These are phyloP conservation scores for Halictus rubicundus DNA, from an alignment of 1,140 invertebrate genomes.

Conservation along the genomic window DNA sequence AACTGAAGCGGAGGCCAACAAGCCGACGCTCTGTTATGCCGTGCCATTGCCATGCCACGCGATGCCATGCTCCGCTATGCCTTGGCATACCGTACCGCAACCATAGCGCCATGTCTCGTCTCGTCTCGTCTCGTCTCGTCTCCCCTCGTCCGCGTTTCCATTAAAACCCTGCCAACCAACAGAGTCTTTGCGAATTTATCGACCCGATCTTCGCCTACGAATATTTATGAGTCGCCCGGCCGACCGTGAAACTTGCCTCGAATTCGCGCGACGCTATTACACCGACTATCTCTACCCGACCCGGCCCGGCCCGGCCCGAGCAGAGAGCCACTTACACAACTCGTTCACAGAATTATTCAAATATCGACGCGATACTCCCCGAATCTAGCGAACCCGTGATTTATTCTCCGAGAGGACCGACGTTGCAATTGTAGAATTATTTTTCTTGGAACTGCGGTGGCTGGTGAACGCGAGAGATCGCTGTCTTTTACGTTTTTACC, in stretches of 20 bases:
- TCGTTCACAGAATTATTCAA: conserved; percentile 6
- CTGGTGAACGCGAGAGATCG: too few species aligned
- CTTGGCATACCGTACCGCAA: not conserved
- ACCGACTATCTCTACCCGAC: not conserved
- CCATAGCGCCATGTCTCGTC: too few species aligned
- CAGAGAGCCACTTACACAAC: conserved; percentile 1
- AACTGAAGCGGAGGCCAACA: not conserved
- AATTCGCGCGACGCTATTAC: conserved; percentile 40
- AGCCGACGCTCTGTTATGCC: too few species aligned
- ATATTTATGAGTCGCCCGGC: conserved; percentile 59
- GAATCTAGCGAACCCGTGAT: not conserved
- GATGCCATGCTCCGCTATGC: conserved; percentile 10
- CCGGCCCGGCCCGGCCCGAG: not conserved
- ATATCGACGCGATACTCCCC: not conserved
- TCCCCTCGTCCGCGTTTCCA: conserved; percentile 36
- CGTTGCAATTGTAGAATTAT: too few species aligned
- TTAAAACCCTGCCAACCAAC: conserved; percentile 63
- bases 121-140: not conserved
- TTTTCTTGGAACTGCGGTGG: too few species aligned
- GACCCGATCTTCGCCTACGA: conserved; percentile 61
- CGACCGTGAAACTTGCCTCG: conserved; percentile 45
- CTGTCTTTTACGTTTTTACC: too few species aligned
- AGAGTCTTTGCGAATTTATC: conserved; percentile 66
- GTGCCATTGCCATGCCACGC: not conserved
- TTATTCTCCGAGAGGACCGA: not conserved